Base-by-base conservation (phyloP, 2,113 vertebrate species). In the Brachypteracias leptosomus region DNA sequence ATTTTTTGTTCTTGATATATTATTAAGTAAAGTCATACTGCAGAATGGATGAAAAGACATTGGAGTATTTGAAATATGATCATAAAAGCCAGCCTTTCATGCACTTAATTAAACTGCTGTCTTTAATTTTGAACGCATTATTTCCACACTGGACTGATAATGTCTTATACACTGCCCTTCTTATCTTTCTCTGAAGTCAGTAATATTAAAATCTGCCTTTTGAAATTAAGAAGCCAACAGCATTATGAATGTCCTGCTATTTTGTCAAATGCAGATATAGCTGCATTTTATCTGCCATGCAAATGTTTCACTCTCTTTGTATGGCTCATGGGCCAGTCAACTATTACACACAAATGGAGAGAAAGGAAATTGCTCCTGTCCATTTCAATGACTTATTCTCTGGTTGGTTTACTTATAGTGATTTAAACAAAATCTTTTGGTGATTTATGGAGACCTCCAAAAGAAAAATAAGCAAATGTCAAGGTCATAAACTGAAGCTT, bases 81-180 rank as follows among this genome's bases (percentile, higher is more conserved):
- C 93, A 81, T 95, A 95, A 97, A 97, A 97, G 92, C 52, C 61
- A 91, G 97, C 95, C 97, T 98, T 98, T 98, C 74, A 94, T 97
- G 97, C 95, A 94, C 97, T 98, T 98, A 98, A 98, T 98, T 98
- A 98, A 97, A 96, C 82, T 55, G 80, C 97, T 96, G 97, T 97
- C 98, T 98, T 97, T 96, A 95, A 95, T 97, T 98, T 94, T 93
- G 80, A 95, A 94, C 77, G 95, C 93, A 96, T 96, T 97, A 96
- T 96, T 98, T 95, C 94, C 95, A 85, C 95, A 88, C 88, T 87
- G 90, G 96, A 90, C 96, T 96, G 97, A 95, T 94, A 96, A 95
- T 93, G 89, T 97, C 95, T 97, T 88, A 40, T 88, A 73, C 84
- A 66, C 67, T 95, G 88, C 92, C 94, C 87, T 93, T 76, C 82